Conservation (phyloP, 2,113 vertebrate species). For the Hypanus sabinus region DNA sequence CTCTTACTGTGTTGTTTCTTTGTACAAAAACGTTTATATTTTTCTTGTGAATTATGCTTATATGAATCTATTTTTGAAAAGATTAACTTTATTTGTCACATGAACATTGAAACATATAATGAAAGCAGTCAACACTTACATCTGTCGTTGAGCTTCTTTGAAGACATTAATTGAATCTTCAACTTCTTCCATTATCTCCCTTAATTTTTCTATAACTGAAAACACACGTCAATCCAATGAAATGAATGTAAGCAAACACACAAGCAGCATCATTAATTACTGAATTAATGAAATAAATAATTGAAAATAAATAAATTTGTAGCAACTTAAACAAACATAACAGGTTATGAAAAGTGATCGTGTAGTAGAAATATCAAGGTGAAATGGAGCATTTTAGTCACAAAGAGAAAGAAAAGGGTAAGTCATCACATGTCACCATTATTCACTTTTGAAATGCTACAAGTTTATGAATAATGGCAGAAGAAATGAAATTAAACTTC, state of each 20-base stretch:
- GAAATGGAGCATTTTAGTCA: not conserved
- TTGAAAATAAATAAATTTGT: not conserved
- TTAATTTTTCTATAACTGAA: conserved; percentile 76
- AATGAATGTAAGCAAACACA: conserved; percentile 34
- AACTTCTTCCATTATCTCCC: conserved; percentile 78
- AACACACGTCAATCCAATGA: conserved; percentile 26
- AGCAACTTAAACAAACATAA: too few relatives aligned
- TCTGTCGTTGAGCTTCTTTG: conserved; percentile 72
- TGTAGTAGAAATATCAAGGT: not conserved
- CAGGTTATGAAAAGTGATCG: not conserved
- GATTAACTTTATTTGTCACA: too few relatives aligned
- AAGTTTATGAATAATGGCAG: not conserved
- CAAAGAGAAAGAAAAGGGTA: not conserved
- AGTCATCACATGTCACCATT: not conserved
- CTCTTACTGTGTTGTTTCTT: too few relatives aligned
- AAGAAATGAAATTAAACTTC: not conserved
- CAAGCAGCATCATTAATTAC: not conserved
- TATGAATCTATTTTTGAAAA: too few relatives aligned
- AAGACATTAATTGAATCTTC: conserved; percentile 73
- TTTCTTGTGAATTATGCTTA: too few relatives aligned
- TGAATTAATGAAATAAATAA: not conserved
- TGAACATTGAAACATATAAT: too few relatives aligned
- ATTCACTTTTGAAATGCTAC: not conserved
- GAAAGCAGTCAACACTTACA: conserved; percentile 56
- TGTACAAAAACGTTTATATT: too few relatives aligned